Base-by-base conservation (phyloP, 2,113 vertebrate genomes). In the Labeo catla region DNA sequence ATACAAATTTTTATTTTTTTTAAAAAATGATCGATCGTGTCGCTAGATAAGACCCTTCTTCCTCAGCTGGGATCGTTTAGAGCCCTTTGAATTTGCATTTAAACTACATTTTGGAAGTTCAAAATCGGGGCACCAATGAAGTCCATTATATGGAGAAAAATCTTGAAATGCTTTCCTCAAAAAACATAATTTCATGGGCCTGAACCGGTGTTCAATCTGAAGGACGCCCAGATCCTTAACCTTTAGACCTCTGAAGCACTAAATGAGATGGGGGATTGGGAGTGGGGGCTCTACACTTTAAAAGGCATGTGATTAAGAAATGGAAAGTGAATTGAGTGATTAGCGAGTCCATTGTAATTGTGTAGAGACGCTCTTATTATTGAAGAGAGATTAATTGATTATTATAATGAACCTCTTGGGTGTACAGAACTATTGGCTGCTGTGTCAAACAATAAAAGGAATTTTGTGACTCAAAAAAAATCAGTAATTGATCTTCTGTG, bases 261-360 rank as follows among this genome's bases (percentile, higher is more conserved):
- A 54, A 81, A 65, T 81, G 79, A 66, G 39, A 47, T 47, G 15
- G 8, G 28, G 63, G 47, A 11, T 0, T 52, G 43, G 5, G 81
- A 57, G 66, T 23, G 13, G 59, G 52, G 23, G 47, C 45, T 34
- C 83, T 47, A 54, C 34, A 34, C 59, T 45, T 47, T 63, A 54
- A 80, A 73, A 80, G 76, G 80, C n/a, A 47, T 23, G 52, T 47
- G 66, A 87, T 83, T 82, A 83, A 82, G 66, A 68, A 87, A 72
- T 49, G 45, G 59, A 89, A 50, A 80, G 19, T 49, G 16, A 70
- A 83, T 73, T 65, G 45, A 50, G 49, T 50, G 61, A 85, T 85
- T 66, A 87, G 73, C 59, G 21, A 74, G 49, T 21, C 39, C 80
- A 47, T 68, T 86, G 39, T 70, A 70, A 68, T 43, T 85, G 39